Percentiles rank a stretch among this genome's conserved stretches.
These are phyloP conservation scores for Scartelaos histophorus DNA, from an alignment of 2,113 vertebrate species.

Conservation along the genomic window DNA sequence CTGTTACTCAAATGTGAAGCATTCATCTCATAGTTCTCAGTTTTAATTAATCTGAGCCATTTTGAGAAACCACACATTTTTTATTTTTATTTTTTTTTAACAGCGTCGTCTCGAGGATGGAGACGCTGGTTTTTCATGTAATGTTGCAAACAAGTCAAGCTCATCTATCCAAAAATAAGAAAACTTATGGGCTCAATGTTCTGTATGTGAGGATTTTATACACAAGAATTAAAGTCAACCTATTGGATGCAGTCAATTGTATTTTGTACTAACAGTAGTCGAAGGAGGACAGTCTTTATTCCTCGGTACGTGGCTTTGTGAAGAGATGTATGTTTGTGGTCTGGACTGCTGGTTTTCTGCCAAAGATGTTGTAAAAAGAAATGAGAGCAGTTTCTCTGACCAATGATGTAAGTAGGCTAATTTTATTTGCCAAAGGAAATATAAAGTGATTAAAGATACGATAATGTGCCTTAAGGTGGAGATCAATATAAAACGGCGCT, in stretches of 20 bases:
- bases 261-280: neutral
- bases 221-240: neutral
- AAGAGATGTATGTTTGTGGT: conserved; percentile 8
- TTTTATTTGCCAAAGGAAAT: neutral
- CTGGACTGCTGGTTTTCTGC: conserved; percentile 27
- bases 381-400: conserved; percentile 57
- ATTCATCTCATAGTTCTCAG: neutral
- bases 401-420: neutral
- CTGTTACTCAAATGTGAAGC: neutral
- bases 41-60: neutral
- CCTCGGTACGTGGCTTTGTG: neutral
- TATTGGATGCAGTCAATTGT: neutral
- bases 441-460: neutral
- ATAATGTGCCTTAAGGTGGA: neutral
- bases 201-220: no score
- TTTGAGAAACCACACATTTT: neutral
- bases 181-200: neutral
- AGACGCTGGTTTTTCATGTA: neutral
- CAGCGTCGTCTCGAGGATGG: neutral
- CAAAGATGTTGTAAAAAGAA: conserved; percentile 47
- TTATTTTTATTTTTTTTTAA: neutral
- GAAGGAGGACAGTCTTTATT: neutral
- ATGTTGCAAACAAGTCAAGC: neutral
- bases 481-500: neutral
- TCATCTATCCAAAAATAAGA: no score